Evolutionary conservation across 2,888 invertebrate species (phyloP), one percentile per base, ranked within the genome.

Genomic region (Orthosia gothica): DNA sequence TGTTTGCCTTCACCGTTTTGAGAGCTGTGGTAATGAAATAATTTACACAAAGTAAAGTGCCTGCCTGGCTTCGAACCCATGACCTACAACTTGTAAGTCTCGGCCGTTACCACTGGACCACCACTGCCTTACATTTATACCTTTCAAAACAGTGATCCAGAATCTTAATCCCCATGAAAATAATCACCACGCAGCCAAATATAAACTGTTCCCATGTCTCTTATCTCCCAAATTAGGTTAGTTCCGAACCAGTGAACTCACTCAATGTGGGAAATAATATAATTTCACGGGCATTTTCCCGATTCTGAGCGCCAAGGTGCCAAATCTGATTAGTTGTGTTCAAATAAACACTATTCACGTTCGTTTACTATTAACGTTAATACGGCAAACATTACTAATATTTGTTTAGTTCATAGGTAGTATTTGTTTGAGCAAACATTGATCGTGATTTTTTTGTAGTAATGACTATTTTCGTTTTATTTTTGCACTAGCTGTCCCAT

Each of bases 191-290:
- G 18, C 26, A 50, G 47, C 32, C 13, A 2, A 62, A 23, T 15
- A 47, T 62, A 45, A 32, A 32, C 32, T 40, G 61, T 82, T 82
- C 50, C 77, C 82, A 64, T 70, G 59, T 64, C 81, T 67, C 50
- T 55, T 64, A 54, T 64, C 66, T 52, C 20, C 20, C 40, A 70
- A 81, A 76, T 64, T 26, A 47, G 54, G 18, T 79, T 79, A 59
- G 77, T 76, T 79, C 55, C 63, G 12, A 64, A 59, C 55, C 63
- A 70, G 5, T 76, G 71, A 82, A 47, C 50, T 52, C 15, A 47
- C 71, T 82, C 82, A 64, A 52, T 71, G 52, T 64, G 77, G 57
- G 59, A 77, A 80, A 82, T 82, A 57, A 67, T 64, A 71, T 70
- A 11, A 76, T 80, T 80, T 64, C 70, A 80, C 71, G 55, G 59